Evolutionary conservation across 2,797 vertebrate genomes (phyloP), one percentile per base, ranked within the genome.

Genomic region (Poeciliopsis turneri): DNA sequence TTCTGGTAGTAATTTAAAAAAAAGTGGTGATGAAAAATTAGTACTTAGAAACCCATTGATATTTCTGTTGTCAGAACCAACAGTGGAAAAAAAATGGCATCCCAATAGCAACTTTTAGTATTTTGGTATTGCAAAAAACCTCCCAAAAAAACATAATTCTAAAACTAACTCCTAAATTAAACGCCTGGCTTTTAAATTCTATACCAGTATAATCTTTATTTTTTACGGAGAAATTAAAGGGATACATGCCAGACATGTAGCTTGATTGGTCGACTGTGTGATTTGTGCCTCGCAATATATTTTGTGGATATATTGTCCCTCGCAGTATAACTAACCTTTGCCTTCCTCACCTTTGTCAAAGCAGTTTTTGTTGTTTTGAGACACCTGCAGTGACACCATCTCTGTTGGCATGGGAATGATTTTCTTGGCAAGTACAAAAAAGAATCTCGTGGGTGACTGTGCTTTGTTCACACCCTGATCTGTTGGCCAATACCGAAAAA

Each of bases 341-440:
- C 33, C 39, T 11, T 64, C 45, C 25, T 61, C 5, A 45, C 23
- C 41, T 2, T 78, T 16, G 6, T 43, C 46, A 75, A 41, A 61
- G 0, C 47, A 46, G 4, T 41, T 0, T 25, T n/a, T 55, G 66
- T 72, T 64, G 23, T 78, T 81, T 69, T 70, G 57, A 84, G 57
- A 76, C 88, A 75, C 53, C 61, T 30, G 57, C 80, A 80, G 78
- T 3, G 46, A 81, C 80, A 76, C 72, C 74, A 79, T 80, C 74
- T 71, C 80, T 41, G 84, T 86, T 89, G 79, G 69, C 83, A 88
- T 80, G 75, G 81, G 39, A 74, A 71, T 1, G 55, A 78, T 86
- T 83, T 77, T 76, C 76, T 86, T 81, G 76, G 87, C 72, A 75
- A 81, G 77, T 76, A 30, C 28, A 73, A 5, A 45, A 72, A 68